phyloP scores from a whole-genome alignment of 2,113 vertebrate genomes.

The Sakesphorus luctuosus region DNA sequence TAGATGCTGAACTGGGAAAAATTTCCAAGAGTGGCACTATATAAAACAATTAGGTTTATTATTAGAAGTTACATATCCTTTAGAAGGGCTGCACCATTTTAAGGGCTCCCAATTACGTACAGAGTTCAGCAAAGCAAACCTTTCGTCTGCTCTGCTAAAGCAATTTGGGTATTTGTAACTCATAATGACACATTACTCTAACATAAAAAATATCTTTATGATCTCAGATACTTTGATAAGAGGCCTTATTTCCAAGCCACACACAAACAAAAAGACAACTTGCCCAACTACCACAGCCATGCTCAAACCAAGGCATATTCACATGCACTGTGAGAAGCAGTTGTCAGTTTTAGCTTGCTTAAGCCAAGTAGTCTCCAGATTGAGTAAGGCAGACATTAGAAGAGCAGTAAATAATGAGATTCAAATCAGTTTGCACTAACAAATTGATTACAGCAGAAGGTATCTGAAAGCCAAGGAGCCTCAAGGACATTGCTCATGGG shows the following conservation, averaged over 20 bases:
- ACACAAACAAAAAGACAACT: background rate
- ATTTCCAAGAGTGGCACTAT: background rate
- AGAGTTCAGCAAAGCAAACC: background rate
- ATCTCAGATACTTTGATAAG: background rate
- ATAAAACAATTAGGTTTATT: background rate
- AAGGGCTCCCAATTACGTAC: background rate
- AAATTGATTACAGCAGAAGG: background rate
- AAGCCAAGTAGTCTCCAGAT: background rate
- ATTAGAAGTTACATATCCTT: background rate
- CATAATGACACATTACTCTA: background rate
- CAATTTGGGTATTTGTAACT: background rate
- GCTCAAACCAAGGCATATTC: no score
- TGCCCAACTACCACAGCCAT: fast-evolving
- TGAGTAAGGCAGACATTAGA: background rate
- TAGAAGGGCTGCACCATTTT: background rate
- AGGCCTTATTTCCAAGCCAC: background rate
- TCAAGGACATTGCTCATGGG: background rate
- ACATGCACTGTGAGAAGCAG: background rate
- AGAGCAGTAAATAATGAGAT: background rate
- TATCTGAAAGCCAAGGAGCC: background rate
- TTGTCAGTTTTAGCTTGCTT: background rate
- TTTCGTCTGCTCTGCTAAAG: background rate
- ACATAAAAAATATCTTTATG: background rate
- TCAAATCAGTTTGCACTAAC: background rate
- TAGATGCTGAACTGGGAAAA: background rate